A percentile compares a stretch with the other conserved stretches of the same genome.
Evolutionary conservation across 2,888 invertebrate species (phyloP).

Genomic region (Argyra leucocephala): DNA sequence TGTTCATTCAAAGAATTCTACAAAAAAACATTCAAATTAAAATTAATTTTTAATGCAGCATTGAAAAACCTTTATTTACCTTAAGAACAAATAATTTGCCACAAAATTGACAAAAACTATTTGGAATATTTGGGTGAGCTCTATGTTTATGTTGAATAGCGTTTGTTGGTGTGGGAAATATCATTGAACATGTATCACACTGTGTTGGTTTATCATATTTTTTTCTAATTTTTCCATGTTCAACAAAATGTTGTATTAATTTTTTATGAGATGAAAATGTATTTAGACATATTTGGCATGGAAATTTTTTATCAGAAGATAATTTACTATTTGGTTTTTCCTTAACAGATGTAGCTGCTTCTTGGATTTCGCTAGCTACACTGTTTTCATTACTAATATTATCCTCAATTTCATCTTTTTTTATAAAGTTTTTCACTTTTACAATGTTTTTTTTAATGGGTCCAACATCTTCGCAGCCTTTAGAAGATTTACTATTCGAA

Average conservation of each 20-base stretch:
- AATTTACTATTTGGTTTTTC: too few relatives aligned
- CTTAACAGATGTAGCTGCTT: too few relatives aligned
- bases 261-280: not conserved
- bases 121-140: constrained; percentile 53
- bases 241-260: not conserved
- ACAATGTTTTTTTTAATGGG: too few relatives aligned
- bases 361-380: too few relatives aligned
- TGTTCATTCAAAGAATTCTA: not conserved
- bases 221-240: constrained; percentile 28
- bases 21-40: not conserved
- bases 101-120: constrained; percentile 58
- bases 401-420: too few relatives aligned
- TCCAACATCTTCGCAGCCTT: too few relatives aligned
- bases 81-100: constrained; percentile 34
- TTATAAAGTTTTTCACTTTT: too few relatives aligned
- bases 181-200: constrained; percentile 54
- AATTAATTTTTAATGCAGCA: too few relatives aligned
- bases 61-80: too few relatives aligned
- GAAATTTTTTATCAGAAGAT: too few relatives aligned
- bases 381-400: too few relatives aligned
- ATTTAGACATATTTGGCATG: not conserved
- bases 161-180: constrained; percentile 45
- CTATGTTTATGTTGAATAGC: constrained; percentile 60
- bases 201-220: constrained; percentile 37
- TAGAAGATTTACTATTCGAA: too few relatives aligned